These are phyloP conservation scores for Dasypolia templi DNA, from an alignment of 2,888 invertebrate species.

Conservation along the genomic window DNA sequence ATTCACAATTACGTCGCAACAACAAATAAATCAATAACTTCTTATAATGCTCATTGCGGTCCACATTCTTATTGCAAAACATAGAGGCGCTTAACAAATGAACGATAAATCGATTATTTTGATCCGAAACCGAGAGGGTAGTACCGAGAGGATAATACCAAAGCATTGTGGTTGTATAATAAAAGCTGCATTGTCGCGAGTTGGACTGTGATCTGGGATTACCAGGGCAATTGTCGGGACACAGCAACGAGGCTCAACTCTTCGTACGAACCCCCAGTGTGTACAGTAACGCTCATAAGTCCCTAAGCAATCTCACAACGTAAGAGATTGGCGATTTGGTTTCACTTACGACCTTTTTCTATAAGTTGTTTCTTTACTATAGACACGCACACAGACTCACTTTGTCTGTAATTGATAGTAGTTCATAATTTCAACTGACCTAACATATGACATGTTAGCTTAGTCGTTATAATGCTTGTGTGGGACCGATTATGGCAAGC, in stretches of 20 bases:
- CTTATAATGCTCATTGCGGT: slow-evolving; percentile 22
- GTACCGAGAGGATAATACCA: slow-evolving; percentile 55
- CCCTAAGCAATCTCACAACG: too few species aligned
- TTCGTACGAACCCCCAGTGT: slow-evolving; percentile 15
- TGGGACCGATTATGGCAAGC: too few species aligned
- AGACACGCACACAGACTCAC: too few species aligned
- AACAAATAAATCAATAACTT: slow-evolving; percentile 34
- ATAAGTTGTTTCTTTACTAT: too few species aligned
- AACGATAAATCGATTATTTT: slow-evolving; percentile 52
- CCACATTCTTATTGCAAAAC: slow-evolving; percentile 26
- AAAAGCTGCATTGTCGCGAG: slow-evolving; percentile 65
- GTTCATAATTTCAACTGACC: too few species aligned
- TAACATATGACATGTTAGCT: too few species aligned
- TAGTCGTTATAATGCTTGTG: too few species aligned
- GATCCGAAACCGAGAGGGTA: slow-evolving; percentile 41
- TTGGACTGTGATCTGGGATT: slow-evolving; percentile 67
- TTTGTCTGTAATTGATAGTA: too few species aligned
- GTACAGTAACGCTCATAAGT: too few species aligned
- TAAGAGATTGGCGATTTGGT: too few species aligned
- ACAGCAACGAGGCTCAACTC: slow-evolving; percentile 41
- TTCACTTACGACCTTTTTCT: too few species aligned
- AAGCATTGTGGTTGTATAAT: slow-evolving; percentile 63
- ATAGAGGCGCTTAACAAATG: slow-evolving; percentile 27
- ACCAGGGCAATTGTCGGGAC: slow-evolving; percentile 60
- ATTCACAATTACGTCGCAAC: slow-evolving; percentile 14